Base-by-base conservation (phyloP, 2,888 invertebrate genomes). In the Caenorhabditis becei region DNA sequence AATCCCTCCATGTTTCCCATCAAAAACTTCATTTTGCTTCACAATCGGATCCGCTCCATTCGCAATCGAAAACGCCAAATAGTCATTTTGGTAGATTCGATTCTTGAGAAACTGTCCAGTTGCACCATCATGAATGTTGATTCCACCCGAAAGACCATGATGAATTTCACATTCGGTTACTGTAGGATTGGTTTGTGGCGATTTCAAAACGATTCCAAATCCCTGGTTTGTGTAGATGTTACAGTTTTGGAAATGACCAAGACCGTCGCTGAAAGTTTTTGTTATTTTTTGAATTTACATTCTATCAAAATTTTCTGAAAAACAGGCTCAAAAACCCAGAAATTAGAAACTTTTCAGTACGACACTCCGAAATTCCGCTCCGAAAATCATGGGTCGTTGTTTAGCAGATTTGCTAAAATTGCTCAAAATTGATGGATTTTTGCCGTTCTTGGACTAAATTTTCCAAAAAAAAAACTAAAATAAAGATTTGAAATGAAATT, bases 1-100 rank as follows among this genome's bases (percentile, higher is more conserved):
- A 89, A 98, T 97, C 44, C 98, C 98, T 32, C 98, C 98, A 92
- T 99, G 98, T 91, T 97, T 97, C 0, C 98, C 98, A 92, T 98
- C 97, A 93, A 98, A 98, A 88, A 99, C 98, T 93, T 98, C 97
- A 92, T 99, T 99, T 93, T 97, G 96, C 87, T 98, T 93, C 67
- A 98, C 97, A 91, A 98, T 98, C 0, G 98, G 98, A 92, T 98
- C 97, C 91, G 97, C 87, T 24, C 84, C 83, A 5, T 84, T 85
- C 56, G 98, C 99, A 90, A 99, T 98, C 98, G 98, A 99, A 37
- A 99, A 97, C 37, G 96, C 98, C 83, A 98, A 98, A 92, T 97
- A 99, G 92, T 97, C 97, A 93, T 99, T 99, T 7, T 97, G 96
- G 93, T 98, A 98, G 91, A 99, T 98, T 92, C 96, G 96, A 93